Evolutionary conservation across 2,797 vertebrate species (phyloP).

Genomic region (Manis pentadactyla): DNA sequence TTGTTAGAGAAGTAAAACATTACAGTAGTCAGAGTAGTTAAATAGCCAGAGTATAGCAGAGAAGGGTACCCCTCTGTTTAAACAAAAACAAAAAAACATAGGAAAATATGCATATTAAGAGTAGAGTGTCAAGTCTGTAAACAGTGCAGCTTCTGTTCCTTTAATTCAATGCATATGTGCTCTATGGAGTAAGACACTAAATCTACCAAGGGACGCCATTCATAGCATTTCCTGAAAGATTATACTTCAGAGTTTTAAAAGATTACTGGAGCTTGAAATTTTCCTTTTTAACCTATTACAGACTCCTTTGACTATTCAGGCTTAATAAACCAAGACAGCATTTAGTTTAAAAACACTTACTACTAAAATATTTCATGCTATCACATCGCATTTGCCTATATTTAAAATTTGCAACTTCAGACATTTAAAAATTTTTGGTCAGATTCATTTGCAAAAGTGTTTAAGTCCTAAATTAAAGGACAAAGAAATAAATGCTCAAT

Average conservation of each 20-base stretch:
- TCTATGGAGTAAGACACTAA: background rate
- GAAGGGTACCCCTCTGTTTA: background rate
- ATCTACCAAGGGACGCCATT: constrained; percentile 51
- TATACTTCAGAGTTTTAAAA: constrained; percentile 49
- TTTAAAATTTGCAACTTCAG: constrained; percentile 17
- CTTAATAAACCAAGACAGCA: constrained; percentile 28
- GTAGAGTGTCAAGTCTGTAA: background rate
- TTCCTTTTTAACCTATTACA: constrained; percentile 46
- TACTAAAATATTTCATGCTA: constrained; percentile 13
- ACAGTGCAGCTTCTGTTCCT: constrained; percentile 22
- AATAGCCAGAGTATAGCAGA: background rate
- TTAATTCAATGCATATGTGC: constrained; percentile 57
- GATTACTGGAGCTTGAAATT: constrained; percentile 53
- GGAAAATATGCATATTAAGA: background rate
- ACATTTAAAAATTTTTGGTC: background rate
- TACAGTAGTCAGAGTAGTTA: background rate
- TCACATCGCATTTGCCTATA: background rate
- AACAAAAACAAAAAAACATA: background rate
- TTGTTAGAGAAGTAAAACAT: constrained; percentile 12
- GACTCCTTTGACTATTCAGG: constrained; percentile 7
- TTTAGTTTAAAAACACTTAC: constrained; percentile 32
- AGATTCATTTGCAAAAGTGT: background rate
- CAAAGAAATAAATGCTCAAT: background rate
- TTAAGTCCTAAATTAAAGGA: background rate
- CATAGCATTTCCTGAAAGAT: constrained; percentile 60